Evolutionary conservation across 2,888 invertebrate genomes (phyloP).

Genomic region (Ormia ochracea): DNA sequence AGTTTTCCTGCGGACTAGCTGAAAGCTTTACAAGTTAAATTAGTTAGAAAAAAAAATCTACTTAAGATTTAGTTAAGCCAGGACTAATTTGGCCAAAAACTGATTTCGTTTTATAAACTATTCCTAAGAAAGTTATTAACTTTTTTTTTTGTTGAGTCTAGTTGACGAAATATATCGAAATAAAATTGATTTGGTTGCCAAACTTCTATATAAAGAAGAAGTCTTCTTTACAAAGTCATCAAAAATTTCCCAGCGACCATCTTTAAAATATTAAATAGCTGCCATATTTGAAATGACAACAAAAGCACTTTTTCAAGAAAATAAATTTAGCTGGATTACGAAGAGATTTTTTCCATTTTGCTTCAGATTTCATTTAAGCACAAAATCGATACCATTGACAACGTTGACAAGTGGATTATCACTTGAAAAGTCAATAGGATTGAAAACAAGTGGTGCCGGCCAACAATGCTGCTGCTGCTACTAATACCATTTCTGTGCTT

Average conservation of each 20-base stretch:
- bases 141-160: too few relatives aligned
- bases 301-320: conserved; percentile 38
- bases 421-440: conserved; percentile 58
- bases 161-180: too few relatives aligned
- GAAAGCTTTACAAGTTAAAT: too few relatives aligned
- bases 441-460: conserved; percentile 18
- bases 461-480: conserved; percentile 13
- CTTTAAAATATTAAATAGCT: not conserved
- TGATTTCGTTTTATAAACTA: too few relatives aligned
- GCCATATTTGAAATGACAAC: conserved; percentile 20
- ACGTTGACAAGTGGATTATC: conserved; percentile 60
- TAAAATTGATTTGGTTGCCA: too few relatives aligned
- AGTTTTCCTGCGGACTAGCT: too few relatives aligned
- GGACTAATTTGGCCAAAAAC: too few relatives aligned
- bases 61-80: too few relatives aligned
- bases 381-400: conserved; percentile 45
- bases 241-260: not conserved
- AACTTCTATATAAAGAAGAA: too few relatives aligned
- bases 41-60: too few relatives aligned
- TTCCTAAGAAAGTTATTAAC: too few relatives aligned
- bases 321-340: conserved; percentile 43
- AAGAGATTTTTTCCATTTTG: conserved; percentile 24
- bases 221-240: too few relatives aligned
- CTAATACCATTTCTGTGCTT: conserved; percentile 1
- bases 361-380: conserved; percentile 6